Base-by-base conservation (phyloP, 2,888 invertebrate species). In the Uropetala carovei region DNA sequence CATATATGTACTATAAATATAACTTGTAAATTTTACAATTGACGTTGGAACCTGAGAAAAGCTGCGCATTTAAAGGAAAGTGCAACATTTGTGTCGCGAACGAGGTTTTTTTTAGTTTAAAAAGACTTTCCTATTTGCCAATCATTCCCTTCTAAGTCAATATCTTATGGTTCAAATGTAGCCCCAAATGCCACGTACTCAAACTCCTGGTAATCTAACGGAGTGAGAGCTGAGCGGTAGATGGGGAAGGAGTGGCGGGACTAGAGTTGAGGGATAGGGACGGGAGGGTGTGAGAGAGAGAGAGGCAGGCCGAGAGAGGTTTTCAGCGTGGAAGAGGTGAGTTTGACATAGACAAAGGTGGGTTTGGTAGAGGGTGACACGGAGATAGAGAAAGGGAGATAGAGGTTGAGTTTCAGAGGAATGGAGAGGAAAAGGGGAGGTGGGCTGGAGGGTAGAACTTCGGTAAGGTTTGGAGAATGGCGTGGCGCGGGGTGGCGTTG, bases 291-390 rank as follows among this genome's bases (percentile, higher is more conserved):
- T 16, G 86, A n/a, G 58, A 10, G 60, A 18, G 27, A 13, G 30
- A 22, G 43, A 83, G 83, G 57, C 57, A 18, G 56, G 18, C 83
- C n/a, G 86, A 30, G 86, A 60, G 86, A 86, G 86, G 86, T 86
- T 86, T 86, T 86, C 86, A 86, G 86, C 86, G 56, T 89, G 89
- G 89, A 89, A 89, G 89, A 89, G 89, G 89, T 89, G 89, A 89
- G 89, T 89, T 89, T 89, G 89, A 89, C 89, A 89, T 27, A 89
- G 89, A 89, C 89, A 89, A 89, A 89, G 89, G 89, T 68, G 89
- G 89, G 89, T 89, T 89, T 89, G 89, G 89, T 83, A 9, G 83
- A 83, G 83, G 83, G 57, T 89, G 89, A 89, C 89, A 89, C n/a
- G 89, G 60, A 60, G 86, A 86, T 75, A 75, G 86, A 27, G n/a